Percentiles rank a stretch among this genome's conserved stretches.
Evolutionary conservation across 2,888 invertebrate species (phyloP).

Genomic region (Koerneria pararmatus): DNA sequence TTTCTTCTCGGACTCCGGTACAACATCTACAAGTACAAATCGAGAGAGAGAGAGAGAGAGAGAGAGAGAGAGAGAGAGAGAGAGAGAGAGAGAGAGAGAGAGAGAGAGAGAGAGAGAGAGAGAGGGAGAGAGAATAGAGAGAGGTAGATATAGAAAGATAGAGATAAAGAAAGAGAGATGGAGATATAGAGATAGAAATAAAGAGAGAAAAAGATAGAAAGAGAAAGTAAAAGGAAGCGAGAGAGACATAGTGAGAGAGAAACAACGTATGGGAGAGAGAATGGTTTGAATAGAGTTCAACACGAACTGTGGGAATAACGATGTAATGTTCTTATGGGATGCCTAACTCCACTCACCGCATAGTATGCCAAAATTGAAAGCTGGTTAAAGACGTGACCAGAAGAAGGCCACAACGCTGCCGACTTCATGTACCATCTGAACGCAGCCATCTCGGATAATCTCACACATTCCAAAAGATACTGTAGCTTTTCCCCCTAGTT

Average conservation of each 20-base stretch:
- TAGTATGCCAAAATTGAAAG: constrained; percentile 78
- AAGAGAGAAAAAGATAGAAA: neutral
- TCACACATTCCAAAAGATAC: too few species aligned
- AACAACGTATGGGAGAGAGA: neutral
- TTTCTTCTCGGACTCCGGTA: constrained; percentile 41
- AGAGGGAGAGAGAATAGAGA: neutral
- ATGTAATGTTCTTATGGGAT: too few species aligned
- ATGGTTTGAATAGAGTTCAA: too few species aligned
- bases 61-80: constrained; percentile 1
- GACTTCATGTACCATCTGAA: constrained; percentile 81
- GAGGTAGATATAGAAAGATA: neutral
- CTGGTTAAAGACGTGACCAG: constrained; percentile 90
- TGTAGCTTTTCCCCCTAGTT: neutral
- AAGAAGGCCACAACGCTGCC: constrained; percentile 86
- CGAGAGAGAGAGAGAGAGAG: too few species aligned
- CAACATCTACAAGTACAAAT: constrained; percentile 37
- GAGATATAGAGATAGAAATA: constrained; percentile 5
- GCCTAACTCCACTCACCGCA: constrained; percentile 46
- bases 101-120: neutral
- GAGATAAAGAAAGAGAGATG: constrained; percentile 8
- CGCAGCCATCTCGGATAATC: neutral
- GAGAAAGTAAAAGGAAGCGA: neutral
- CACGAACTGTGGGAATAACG: too few species aligned
- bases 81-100: constrained; percentile 2
- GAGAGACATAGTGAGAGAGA: neutral